Percentiles rank a stretch among this genome's conserved stretches.
Evolutionary conservation across 30 jellyfish, hydroid and myxozoan genomes (phyloP).

Genomic region (Phacellophora camtschatica): DNA sequence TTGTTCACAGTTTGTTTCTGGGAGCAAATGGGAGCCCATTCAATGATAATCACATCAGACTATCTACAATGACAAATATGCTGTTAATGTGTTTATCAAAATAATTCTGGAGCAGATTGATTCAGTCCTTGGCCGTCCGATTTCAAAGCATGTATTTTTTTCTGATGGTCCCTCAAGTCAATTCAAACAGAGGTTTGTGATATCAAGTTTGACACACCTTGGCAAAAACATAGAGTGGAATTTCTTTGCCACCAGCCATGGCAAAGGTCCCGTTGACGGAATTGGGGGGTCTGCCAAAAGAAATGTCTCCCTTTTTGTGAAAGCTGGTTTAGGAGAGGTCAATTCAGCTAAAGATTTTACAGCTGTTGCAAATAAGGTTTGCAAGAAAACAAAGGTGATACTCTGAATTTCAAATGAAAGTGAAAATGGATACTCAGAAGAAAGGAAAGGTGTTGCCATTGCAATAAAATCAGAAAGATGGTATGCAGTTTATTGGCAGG

Average conservation of each 20-base stretch:
- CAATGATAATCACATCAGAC: background rate
- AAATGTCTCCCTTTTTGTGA: background rate
- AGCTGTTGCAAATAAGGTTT: background rate
- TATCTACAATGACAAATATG: background rate
- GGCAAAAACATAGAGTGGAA: background rate
- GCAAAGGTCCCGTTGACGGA: background rate
- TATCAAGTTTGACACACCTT: background rate
- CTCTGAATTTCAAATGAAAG: background rate
- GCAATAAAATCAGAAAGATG: background rate
- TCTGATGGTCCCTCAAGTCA: slow-evolving; percentile 1
- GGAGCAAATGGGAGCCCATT: slow-evolving; percentile 1
- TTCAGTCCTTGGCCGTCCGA: background rate
- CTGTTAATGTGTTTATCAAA: background rate
- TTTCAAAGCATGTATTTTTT: background rate
- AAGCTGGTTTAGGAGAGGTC: background rate
- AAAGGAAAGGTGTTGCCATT: background rate
- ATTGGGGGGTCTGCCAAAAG: slow-evolving; percentile 2
- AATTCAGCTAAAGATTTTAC: background rate
- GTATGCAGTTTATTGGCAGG: background rate
- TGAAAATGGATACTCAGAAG: background rate
- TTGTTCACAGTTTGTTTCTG: background rate
- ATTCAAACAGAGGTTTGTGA: background rate
- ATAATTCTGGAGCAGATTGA: background rate
- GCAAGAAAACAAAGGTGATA: background rate
- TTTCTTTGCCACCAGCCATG: background rate